Evolutionary conservation across 2,888 invertebrate species (phyloP), one percentile per base, ranked within the genome.

Genomic region (Lasioglossum lativentre): DNA sequence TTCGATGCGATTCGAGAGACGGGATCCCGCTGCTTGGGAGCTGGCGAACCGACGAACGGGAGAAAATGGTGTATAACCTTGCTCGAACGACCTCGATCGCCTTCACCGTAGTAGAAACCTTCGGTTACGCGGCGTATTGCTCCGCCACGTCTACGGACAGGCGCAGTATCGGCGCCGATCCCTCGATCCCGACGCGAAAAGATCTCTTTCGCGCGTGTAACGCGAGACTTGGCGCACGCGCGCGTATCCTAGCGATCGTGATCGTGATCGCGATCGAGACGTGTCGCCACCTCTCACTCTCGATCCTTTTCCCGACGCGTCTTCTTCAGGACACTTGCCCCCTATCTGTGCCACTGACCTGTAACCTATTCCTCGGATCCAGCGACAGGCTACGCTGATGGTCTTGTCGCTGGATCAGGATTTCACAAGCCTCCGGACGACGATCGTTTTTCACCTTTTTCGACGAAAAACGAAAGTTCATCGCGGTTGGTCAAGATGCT

Each of bases 81-180:
- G 93, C 90, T 85, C 87, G 89, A 87, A 92, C 93, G 93, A 92
- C 94, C 94, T 94, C 94, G 94, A 94, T 94, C 93, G 93, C 94
- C 93, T 94, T 94, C 93, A 92, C 93, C 90, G 90, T 91, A 90
- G 91, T 90, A 91, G 87, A 92, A 89, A 92, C 91, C 92, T 90
- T 91, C 83, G 83, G 63, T 68, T 34, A 10, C 66, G 66, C 66
- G 66, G 38, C 66, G 66, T 23, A 38, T 40, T 71, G 85, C n/a
- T 70, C 27, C 75, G 80, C 71, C 77, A 78, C 66, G 78, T 77
- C 72, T 82, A 82, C 85, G 80, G 81, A 47, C 85, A 77, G 79
- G 86, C 75, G 71, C 83, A 42, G 70, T 81, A 79, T 85, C 77
- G 68, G 30, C 52, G 56, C 52, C 73, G 82, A 82, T 83, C 75